Base-by-base conservation (phyloP, 2,888 invertebrate species). In the Petrolisthes manimaculis region DNA sequence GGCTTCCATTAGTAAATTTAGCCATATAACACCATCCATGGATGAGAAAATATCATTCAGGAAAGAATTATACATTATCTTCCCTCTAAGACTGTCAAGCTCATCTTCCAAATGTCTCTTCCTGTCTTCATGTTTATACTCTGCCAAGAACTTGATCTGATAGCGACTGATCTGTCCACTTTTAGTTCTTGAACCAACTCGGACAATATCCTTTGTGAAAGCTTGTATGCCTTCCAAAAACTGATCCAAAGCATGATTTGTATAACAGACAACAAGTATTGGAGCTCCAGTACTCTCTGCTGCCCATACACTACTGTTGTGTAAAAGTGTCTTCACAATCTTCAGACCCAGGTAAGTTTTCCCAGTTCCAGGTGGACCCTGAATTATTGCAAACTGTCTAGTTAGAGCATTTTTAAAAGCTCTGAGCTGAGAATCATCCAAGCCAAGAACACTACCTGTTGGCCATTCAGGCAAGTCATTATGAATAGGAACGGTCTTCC, bases 221-320 rank as follows among this genome's bases (percentile, higher is more conserved):
- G 93, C 92, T 0, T 95, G 92, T 12, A 96, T 93, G 9, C 90
- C 90, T 78, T 96, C 95, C 67, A 97, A 93, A 92, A 97, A 97
- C 92, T 97, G 97, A 93, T 97, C 97, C 77, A 97, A 93, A 8
- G 97, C 97, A 92, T 97, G 96, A 93, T 97, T 97, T 9, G 97
- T 97, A 92, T 95, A 96, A 92, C 97, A 96, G 37, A 97, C 95
- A 0, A 97, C 94, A 14, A 97, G 93, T 92, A 97, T 95, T 0
- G 96, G 96, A 3, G 93, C 93, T n/a, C 93, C 93, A 91, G 94
- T 94, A n/a, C 94, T 92, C 9, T 92, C 96, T 88, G 18, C 9
- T 37, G 69, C 56, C 88, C 88, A 88, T 24, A 18, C n/a, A 5
- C 82, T n/a, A 21, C 74, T 79, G 54, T 90, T 90, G 69, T 94